Conservation (phyloP, 2,113 vertebrate species). For the Nothoprocta pentlandii region DNA sequence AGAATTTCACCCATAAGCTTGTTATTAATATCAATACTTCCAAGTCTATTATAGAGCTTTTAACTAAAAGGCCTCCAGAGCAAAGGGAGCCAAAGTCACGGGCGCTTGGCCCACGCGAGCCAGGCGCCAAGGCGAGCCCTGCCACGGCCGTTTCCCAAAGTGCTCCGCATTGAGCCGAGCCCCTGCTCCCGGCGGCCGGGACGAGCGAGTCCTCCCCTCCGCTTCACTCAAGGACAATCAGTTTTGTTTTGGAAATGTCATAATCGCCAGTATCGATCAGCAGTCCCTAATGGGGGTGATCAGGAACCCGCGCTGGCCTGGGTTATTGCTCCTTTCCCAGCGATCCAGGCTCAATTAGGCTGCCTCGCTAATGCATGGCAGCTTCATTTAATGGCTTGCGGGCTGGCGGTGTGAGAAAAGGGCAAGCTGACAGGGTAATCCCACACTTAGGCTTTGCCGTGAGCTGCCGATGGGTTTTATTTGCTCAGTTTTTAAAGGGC, state of each 20-base stretch:
- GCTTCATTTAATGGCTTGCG: conserved; percentile 4
- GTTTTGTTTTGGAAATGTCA: conserved; percentile 37
- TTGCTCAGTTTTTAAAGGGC: background rate
- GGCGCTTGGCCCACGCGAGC: background rate
- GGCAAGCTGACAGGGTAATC: background rate
- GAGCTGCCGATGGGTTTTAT: background rate
- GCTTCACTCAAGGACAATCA: conserved; percentile 53
- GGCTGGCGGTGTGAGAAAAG: background rate
- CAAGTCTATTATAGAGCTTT: conserved; percentile 73
- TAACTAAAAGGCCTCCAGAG: conserved; percentile 59
- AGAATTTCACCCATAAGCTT: conserved; percentile 65
- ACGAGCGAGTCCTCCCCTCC: background rate
- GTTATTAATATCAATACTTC: conserved; percentile 61
- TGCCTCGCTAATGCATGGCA: conserved; percentile 29
- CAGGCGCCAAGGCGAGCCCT: background rate
- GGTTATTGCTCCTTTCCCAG: background rate
- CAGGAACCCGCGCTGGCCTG: background rate
- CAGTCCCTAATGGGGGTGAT: background rate
- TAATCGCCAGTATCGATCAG: conserved; percentile 45
- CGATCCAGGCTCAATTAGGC: conserved; percentile 21
- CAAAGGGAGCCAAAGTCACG: conserved; percentile 54
- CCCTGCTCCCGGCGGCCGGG: background rate
- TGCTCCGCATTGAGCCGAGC: conserved; percentile 8
- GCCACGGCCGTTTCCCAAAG: conserved; percentile 37
- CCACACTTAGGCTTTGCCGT: background rate